Conservation (phyloP, 2,797 vertebrate species). For the Neopelma chrysocephalum region DNA sequence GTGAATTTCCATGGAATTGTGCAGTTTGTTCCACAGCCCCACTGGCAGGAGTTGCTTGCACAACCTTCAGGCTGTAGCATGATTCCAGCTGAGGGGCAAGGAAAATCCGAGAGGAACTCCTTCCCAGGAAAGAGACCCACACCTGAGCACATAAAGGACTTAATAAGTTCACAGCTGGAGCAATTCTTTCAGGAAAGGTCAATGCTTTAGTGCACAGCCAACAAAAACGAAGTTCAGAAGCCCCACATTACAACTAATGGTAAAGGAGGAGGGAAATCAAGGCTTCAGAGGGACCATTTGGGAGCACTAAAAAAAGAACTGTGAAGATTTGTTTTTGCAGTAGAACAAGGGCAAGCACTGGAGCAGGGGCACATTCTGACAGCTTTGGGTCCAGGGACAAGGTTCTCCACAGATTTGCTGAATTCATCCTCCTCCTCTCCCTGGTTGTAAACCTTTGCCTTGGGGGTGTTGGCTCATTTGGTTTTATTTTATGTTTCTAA, state of each 20-base stretch:
- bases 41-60: not conserved
- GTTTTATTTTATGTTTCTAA: conserved; percentile 50
- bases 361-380: not conserved
- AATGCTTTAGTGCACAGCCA: accelerated
- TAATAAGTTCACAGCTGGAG: not conserved
- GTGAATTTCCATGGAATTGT: not conserved
- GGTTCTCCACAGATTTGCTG: not conserved
- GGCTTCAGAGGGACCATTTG: not conserved
- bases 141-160: not conserved
- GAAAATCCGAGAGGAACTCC: accelerated
- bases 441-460: not conserved
- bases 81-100: not conserved
- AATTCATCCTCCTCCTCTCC: not conserved
- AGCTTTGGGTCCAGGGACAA: not conserved
- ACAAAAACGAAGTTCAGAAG: not conserved
- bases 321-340: not conserved
- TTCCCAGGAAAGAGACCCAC: not conserved
- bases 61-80: accelerated
- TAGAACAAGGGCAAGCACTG: not conserved
- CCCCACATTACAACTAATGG: accelerated
- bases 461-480: not conserved
- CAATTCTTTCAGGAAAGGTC: not conserved
- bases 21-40: accelerated
- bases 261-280: not conserved
- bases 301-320: too few relatives aligned